A percentile compares a stretch with the other conserved stretches of the same genome.
Evolutionary conservation across 2,888 invertebrate species (phyloP).

Genomic region (Polydesmus complanatus): DNA sequence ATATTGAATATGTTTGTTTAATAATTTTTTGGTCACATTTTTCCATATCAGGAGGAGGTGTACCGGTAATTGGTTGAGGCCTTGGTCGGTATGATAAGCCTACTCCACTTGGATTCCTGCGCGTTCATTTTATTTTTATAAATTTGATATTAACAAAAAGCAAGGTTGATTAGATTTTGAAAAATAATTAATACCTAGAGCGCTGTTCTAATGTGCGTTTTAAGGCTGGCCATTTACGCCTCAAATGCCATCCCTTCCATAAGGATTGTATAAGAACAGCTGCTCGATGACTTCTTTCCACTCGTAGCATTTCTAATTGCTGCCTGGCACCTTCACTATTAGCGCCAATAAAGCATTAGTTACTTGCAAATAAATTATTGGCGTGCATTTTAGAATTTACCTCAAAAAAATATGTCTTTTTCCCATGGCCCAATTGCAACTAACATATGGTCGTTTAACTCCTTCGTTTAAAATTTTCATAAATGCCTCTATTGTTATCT

Average conservation of each 20-base stretch:
- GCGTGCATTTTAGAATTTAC: not conserved
- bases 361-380: not conserved
- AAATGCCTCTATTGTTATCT: not conserved
- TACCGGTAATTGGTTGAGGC: not conserved
- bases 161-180: too few relatives aligned
- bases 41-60: conserved; percentile 44
- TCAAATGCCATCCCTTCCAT: not conserved
- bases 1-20: conserved; percentile 76
- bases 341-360: not conserved
- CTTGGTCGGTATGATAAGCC: not conserved
- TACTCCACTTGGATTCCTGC: not conserved
- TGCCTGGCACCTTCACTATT: not conserved
- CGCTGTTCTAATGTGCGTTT: not conserved
- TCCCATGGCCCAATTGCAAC: not conserved
- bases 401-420: not conserved
- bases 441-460: not conserved
- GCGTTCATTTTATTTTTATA: not conserved
- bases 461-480: not conserved
- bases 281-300: not conserved
- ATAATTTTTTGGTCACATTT: conserved; percentile 79
- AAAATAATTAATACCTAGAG: too few relatives aligned
- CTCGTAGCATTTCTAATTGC: not conserved
- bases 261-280: not conserved
- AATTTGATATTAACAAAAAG: not conserved
- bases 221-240: not conserved